Percentiles rank a stretch among this genome's conserved stretches.
phyloP scores from a whole-genome alignment of 2,113 vertebrate genomes.

The Takifugu flavidus region DNA sequence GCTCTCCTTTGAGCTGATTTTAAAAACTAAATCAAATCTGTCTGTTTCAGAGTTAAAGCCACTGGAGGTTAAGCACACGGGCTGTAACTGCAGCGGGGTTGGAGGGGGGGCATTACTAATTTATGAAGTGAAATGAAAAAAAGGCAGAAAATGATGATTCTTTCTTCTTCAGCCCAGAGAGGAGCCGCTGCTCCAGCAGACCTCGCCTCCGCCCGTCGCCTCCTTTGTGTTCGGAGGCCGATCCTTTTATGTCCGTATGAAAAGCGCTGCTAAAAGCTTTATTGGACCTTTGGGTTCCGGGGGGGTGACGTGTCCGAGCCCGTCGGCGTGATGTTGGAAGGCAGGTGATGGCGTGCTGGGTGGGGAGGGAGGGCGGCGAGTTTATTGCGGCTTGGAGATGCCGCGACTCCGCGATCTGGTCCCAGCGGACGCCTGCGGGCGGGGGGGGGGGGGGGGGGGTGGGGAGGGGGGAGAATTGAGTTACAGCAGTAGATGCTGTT shows the following conservation, averaged over 20 bases:
- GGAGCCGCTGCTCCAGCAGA: not conserved
- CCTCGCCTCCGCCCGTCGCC: not conserved
- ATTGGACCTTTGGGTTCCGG: slow-evolving; percentile 55
- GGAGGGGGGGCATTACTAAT: too few relatives aligned
- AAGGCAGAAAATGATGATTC: not conserved
- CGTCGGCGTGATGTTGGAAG: slow-evolving; percentile 57
- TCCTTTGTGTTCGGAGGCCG: slow-evolving; percentile 37
- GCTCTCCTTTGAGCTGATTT: too few relatives aligned
- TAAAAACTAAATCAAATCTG: too few relatives aligned
- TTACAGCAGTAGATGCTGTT: slow-evolving; percentile 50
- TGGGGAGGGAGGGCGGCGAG: slow-evolving; percentile 58
- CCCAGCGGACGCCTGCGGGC: slow-evolving; percentile 24
- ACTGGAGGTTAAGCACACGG: too few relatives aligned
- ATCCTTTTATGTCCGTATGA: slow-evolving; percentile 65
- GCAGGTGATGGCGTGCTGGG: slow-evolving; percentile 58
- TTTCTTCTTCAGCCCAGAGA: not conserved
- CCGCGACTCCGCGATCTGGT: slow-evolving; percentile 39
- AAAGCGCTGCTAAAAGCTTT: slow-evolving; percentile 66
- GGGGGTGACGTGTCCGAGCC: slow-evolving; percentile 61
- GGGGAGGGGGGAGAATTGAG: slow-evolving; percentile 36
- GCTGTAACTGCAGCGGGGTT: too few relatives aligned
- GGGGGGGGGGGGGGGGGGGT: slow-evolving; percentile 1
- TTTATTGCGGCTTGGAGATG: slow-evolving; percentile 58
- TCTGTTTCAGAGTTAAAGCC: too few relatives aligned
- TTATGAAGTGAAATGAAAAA: not conserved